Percentiles rank a stretch among this genome's conserved stretches.
Evolutionary conservation across 2,797 vertebrate species (phyloP).

Genomic region (Gallirallus australis): DNA sequence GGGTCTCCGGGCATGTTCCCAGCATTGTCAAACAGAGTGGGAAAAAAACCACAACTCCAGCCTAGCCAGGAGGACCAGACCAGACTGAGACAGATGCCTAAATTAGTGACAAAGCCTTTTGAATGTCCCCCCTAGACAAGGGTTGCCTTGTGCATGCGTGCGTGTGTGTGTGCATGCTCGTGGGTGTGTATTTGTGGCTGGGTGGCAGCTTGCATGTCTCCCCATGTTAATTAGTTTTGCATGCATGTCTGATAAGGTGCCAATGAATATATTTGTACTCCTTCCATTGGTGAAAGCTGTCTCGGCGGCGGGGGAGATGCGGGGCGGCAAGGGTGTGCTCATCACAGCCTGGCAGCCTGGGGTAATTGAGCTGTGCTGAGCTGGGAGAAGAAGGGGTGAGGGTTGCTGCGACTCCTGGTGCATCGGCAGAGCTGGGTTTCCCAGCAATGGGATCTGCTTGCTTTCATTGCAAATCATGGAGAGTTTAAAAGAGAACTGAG

Average conservation of each 20-base stretch:
- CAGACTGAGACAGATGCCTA: constrained; percentile 94
- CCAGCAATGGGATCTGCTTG: constrained; percentile 21
- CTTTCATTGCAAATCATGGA: constrained; percentile 22
- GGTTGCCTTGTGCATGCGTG: constrained; percentile 85
- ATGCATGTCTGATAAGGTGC: constrained; percentile 92
- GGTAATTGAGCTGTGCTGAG: constrained; percentile 70
- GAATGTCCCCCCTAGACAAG: constrained; percentile 85
- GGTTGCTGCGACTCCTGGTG: neutral
- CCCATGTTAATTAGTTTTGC: constrained; percentile 95
- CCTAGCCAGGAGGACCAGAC: constrained; percentile 83
- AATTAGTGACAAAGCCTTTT: constrained; percentile 91
- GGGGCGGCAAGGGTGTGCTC: constrained; percentile 17
- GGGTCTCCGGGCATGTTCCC: constrained; percentile 88
- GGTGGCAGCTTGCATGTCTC: constrained; percentile 85
- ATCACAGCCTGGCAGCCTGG: constrained; percentile 51
- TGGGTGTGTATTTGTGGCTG: constrained; percentile 79
- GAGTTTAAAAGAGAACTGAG: constrained; percentile 45
- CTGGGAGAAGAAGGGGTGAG: constrained; percentile 39
- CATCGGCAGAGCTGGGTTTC: neutral
- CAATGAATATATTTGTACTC: constrained; percentile 83
- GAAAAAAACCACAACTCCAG: constrained; percentile 77
- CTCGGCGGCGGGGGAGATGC: constrained; percentile 61
- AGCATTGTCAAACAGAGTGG: constrained; percentile 86
- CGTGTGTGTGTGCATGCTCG: constrained; percentile 74
- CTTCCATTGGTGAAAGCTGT: constrained; percentile 74